Evolutionary conservation across 2,113 vertebrate species (phyloP), one percentile per base, ranked within the genome.

Genomic region (Sylvietta virens): DNA sequence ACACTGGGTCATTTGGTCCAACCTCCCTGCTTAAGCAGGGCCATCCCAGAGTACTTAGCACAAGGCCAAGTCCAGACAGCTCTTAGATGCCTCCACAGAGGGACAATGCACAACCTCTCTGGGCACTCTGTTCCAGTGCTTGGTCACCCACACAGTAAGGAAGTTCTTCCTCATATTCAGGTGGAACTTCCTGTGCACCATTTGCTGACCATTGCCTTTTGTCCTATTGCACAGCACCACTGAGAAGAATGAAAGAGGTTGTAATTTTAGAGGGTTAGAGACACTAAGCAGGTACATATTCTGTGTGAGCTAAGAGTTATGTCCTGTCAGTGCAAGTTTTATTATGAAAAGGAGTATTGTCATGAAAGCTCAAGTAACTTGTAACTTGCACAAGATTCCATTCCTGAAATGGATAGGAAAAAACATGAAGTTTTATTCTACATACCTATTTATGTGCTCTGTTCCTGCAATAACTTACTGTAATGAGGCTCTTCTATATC

Each of bases 341-440:
- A 19, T 42, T 69, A 17, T n/a, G 42, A 66, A 57, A 69, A 77
- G 18, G 8, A 58, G 2, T n/a, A 35, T n/a, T 62, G 21, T 70
- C 6, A 3, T 35, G n/a, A 50, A 84, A 62, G 39, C 22, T 77
- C 39, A 78, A 83, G 14, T 57, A 44, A 57, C 13, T 70, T 86
- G 14, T 57, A 44, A 57, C 13, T 70, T 86, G 26, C 24, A 72
- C 8, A 86, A 69, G 15, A 47, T 73, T 15, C 21, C 6, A 6
- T 61, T 69, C 28, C 83, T 73, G 19, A 15, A 71, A 64, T 24
- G 37, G 3, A 6, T 66, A 20, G 44, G 19, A 6, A 60, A 47
- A 48, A 24, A 0, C 0, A 10, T 0, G 0, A 44, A 60, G 7
- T 85, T 87, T 74, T 78, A 20, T 50, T 84, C 12, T 70, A 8